A percentile compares a stretch with the other conserved stretches of the same genome.
Evolutionary conservation across 2,797 vertebrate genomes (phyloP).

Genomic region (Champsocephalus esox): DNA sequence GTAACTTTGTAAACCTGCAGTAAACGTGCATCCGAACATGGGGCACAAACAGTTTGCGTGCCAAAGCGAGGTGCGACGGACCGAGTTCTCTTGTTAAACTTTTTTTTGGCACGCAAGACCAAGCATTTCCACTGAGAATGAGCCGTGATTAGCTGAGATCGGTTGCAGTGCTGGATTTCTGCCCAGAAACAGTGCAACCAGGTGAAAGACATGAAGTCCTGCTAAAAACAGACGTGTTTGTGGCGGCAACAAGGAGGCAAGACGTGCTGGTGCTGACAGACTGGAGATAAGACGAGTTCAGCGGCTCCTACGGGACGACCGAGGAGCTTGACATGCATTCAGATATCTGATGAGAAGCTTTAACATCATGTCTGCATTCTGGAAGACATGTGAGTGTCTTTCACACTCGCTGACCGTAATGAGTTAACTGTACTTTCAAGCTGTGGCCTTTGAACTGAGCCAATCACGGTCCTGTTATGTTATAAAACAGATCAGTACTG

Average conservation of each 20-base stretch:
- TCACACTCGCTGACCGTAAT: not conserved
- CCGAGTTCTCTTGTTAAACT: not conserved
- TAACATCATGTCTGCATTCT: not conserved
- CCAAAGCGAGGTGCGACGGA: not conserved
- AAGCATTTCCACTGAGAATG: slow-evolving; percentile 13
- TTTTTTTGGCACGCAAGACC: not conserved
- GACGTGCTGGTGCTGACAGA: slow-evolving; percentile 16
- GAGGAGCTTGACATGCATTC: not conserved
- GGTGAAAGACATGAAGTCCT: not conserved
- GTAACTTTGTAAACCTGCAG: not conserved
- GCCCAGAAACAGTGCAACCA: slow-evolving; percentile 8
- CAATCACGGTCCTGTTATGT: not conserved
- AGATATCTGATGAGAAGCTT: not conserved
- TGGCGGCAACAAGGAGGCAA: not conserved
- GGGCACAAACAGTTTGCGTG: not conserved
- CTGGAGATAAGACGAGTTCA: slow-evolving; percentile 36
- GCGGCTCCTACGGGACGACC: slow-evolving; percentile 24
- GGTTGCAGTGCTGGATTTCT: slow-evolving; percentile 20
- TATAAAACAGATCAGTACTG: not conserved
- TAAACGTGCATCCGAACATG: not conserved
- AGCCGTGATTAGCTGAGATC: not conserved
- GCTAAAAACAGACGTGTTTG: slow-evolving; percentile 16
- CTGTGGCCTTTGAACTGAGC: not conserved
- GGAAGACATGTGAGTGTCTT: no score
- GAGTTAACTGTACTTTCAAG: not conserved